Evolutionary conservation across 2,113 vertebrate genomes (phyloP).

Genomic region (Paracyprichromis sp.): DNA sequence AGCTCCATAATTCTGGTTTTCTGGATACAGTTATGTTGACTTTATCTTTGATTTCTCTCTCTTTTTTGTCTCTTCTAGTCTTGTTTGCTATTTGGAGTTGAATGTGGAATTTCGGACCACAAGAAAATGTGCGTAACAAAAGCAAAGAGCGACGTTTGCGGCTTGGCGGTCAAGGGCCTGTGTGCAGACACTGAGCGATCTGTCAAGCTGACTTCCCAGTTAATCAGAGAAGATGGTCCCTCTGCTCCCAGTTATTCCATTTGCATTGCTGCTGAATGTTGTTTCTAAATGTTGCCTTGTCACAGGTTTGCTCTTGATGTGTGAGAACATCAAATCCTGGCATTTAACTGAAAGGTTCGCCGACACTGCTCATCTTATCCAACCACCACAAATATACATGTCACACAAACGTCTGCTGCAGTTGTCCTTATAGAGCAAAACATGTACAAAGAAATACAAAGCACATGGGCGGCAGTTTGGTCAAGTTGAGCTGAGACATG

Average conservation of each 20-base stretch:
- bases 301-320: background rate
- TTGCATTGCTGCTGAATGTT: background rate
- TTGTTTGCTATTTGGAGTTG: background rate
- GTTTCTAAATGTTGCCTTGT: background rate
- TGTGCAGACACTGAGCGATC: background rate
- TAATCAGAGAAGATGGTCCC: background rate
- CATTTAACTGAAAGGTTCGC: background rate
- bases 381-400: background rate
- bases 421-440: background rate
- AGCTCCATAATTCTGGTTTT: background rate
- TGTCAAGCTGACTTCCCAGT: background rate
- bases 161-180: accelerated
- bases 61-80: background rate
- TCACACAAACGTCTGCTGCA: background rate
- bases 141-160: background rate
- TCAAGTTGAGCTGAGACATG: background rate
- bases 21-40: background rate
- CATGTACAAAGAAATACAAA: background rate
- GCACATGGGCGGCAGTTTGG: accelerated
- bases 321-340: background rate
- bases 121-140: background rate
- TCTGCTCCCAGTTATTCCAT: background rate
- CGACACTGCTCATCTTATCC: background rate
- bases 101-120: accelerated
- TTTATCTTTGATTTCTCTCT: background rate